A percentile compares a stretch with the other conserved stretches of the same genome.
Conservation (phyloP, 2,797 vertebrate genomes). For the Ceryle rudis region DNA sequence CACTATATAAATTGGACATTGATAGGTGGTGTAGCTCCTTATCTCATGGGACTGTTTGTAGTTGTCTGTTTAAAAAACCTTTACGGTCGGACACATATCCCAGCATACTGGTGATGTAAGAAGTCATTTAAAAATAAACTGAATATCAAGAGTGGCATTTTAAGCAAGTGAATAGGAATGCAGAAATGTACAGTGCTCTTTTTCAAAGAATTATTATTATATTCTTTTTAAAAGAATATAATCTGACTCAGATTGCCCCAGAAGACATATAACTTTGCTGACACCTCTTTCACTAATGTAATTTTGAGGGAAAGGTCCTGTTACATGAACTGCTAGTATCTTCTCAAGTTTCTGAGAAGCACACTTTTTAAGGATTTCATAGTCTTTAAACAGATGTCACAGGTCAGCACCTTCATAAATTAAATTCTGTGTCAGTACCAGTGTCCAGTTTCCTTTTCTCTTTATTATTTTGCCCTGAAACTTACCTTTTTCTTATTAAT, state of each 20-base stretch:
- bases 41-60: neutral
- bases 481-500: constrained; percentile 14
- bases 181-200: neutral
- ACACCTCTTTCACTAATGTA: neutral
- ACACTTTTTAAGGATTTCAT: neutral
- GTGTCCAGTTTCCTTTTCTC: constrained; percentile 15
- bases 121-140: neutral
- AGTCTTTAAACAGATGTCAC: constrained; percentile 10
- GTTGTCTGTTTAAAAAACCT: neutral
- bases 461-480: constrained; percentile 54
- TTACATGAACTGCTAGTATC: neutral
- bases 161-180: neutral
- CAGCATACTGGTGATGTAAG: neutral
- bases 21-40: neutral
- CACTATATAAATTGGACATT: neutral
- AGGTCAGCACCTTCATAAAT: constrained; percentile 53
- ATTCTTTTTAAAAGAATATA: neutral
- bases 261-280: neutral
- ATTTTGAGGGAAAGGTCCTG: neutral
- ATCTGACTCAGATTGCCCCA: neutral
- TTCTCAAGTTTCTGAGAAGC: neutral
- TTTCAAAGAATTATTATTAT: too few relatives aligned
- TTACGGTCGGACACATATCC: neutral
- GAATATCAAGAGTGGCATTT: neutral
- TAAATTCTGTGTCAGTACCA: constrained; percentile 23